Evolutionary conservation across 2,888 invertebrate genomes (phyloP).

Genomic region (Chymomyza fuscimana): DNA sequence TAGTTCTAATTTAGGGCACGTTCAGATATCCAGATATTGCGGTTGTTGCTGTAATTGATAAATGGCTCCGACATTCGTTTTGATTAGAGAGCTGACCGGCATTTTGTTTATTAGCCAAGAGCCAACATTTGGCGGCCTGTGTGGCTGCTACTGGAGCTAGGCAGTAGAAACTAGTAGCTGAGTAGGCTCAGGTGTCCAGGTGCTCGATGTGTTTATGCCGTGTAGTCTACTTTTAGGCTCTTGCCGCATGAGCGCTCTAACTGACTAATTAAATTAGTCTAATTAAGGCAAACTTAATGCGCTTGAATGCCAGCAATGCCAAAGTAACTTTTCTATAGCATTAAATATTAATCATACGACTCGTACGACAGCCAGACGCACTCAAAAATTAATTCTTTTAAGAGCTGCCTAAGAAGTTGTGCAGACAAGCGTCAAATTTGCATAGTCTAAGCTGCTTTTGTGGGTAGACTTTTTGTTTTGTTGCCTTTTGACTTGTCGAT

Average conservation of each 20-base stretch:
- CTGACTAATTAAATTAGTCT: conserved; percentile 11
- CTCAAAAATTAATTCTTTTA: background rate
- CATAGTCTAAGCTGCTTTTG: conserved; percentile 5
- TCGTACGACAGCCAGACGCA: background rate
- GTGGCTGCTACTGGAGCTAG: no score
- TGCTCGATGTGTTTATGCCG: background rate
- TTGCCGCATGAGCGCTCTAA: background rate
- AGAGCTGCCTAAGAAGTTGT: background rate
- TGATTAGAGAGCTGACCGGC: background rate
- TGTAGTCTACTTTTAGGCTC: background rate
- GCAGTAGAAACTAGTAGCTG: no score
- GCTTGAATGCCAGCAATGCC: conserved; percentile 12
- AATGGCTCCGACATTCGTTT: background rate
- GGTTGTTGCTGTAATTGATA: conserved; percentile 12
- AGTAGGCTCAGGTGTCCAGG: background rate
- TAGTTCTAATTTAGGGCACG: conserved; percentile 56
- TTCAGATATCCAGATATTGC: conserved; percentile 40
- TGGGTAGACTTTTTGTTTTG: background rate
- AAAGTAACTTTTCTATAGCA: conserved; percentile 11
- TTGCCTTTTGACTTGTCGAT: conserved; percentile 1
- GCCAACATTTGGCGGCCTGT: background rate
- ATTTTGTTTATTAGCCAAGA: background rate
- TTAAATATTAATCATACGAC: conserved; percentile 11
- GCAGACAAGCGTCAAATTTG: background rate
- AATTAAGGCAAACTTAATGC: conserved; percentile 20